A percentile compares a stretch with the other conserved stretches of the same genome.
Evolutionary conservation across 2,797 vertebrate genomes (phyloP).

Genomic region (Heliangelus exortis): DNA sequence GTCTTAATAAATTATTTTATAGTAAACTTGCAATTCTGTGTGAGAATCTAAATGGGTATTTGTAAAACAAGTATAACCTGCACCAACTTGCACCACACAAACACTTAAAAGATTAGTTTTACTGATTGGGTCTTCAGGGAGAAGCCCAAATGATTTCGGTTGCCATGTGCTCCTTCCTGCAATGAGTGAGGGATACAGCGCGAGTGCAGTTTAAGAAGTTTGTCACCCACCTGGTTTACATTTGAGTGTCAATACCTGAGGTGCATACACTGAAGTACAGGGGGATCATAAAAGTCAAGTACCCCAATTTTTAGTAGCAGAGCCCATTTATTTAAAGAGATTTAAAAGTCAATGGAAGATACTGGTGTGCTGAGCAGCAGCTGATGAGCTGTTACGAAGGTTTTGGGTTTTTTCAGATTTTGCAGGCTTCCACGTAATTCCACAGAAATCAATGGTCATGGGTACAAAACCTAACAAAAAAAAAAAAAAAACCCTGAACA

Average conservation of each 20-base stretch:
- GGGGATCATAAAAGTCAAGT: fast-evolving
- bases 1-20: slow-evolving; percentile 86
- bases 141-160: no score
- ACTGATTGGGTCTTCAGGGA: fast-evolving
- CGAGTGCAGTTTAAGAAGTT: no score
- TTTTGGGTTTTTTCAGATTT: fast-evolving
- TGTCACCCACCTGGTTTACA: fast-evolving
- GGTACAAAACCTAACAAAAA: fast-evolving
- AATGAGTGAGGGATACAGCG: fast-evolving
- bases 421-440: fast-evolving
- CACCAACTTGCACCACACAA: fast-evolving
- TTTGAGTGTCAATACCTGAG: neutral
- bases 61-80: fast-evolving
- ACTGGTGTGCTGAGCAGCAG: neutral
- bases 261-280: fast-evolving
- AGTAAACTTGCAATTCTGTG: slow-evolving; percentile 45
- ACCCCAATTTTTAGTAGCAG: fast-evolving
- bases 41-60: neutral
- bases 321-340: fast-evolving
- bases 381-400: no score
- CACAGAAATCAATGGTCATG: fast-evolving
- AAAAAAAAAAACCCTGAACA: no score
- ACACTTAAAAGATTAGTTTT: fast-evolving
- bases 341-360: fast-evolving
- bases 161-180: neutral